phyloP scores from a whole-genome alignment of 2,797 vertebrate genomes.

The Cossypha niveicapilla region DNA sequence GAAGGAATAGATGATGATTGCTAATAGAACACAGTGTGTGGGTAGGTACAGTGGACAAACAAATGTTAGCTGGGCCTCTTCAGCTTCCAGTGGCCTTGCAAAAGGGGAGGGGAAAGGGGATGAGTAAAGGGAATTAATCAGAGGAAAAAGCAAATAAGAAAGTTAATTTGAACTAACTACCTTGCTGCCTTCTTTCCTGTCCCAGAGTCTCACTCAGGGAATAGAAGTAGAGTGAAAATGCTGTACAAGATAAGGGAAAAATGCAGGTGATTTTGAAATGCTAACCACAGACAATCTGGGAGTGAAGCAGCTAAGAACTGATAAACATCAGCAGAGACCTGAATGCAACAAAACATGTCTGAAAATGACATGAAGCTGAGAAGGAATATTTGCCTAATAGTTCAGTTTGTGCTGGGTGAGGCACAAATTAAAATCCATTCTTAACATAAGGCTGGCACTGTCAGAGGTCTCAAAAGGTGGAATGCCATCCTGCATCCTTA shows the following conservation, averaged over 20 bases:
- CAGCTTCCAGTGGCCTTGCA: neutral
- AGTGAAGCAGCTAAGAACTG: neutral
- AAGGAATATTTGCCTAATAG: neutral
- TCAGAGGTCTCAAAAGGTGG: neutral
- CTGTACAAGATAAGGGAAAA: neutral
- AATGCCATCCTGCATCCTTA: neutral
- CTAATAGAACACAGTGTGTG: neutral
- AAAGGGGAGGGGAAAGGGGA: neutral
- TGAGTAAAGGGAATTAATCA: neutral
- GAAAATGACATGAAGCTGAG: neutral
- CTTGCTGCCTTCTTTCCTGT: neutral
- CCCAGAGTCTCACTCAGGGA: neutral
- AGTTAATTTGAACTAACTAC: neutral
- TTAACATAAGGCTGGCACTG: neutral
- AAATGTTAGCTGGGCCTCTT: neutral
- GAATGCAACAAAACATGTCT: neutral
- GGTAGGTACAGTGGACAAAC: neutral
- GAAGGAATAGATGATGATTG: neutral
- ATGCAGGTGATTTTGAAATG: neutral
- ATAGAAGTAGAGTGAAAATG: neutral
- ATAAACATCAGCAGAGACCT: neutral
- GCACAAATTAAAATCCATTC: neutral
- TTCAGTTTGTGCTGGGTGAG: neutral
- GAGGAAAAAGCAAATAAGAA: neutral
- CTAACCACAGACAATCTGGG: neutral